Evolutionary conservation across 2,797 vertebrate species (phyloP), one percentile per base, ranked within the genome.

Genomic region (Enteromius treurensis): DNA sequence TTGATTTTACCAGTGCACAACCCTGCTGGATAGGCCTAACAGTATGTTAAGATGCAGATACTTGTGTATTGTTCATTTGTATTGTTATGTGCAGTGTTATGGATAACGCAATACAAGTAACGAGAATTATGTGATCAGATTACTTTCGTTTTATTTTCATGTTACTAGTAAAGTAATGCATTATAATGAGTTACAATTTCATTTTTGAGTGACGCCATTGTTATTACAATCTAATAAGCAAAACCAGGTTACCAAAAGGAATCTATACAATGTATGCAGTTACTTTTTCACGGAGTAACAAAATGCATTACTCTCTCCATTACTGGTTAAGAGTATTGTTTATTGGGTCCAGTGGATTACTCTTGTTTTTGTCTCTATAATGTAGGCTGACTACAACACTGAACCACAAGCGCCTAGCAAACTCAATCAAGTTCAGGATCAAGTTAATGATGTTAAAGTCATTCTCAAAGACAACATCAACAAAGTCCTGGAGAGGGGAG

Each of bases 391-490:
- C 71, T 1, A 76, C 4, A 86, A 32, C 79, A 14, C 89, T 49
- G 89, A 93, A 81, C 10, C 90, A 1, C 60, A 90, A 45, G 79
- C 88, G 70, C 87, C 92, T 0, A 32, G 77, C 1, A 94, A 93
- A 62, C 14, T 96, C 0, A 91, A 89, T 77, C 74, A 92, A 1
- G 92, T 96, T 26, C 95, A 93, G 42, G 90, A 88, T 81, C 95
- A 96, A 87, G 94, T 95, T 40, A 95, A 94, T 69, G 95, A 96
- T 83, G 95, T 96, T 5, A 96, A 95, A 93, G 93, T 94, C 6
- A 92, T 95, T 49, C 94, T 96, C 84, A 93, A 90, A 81, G 93
- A 96, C 92, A 97, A 96, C 93, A 95, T 96, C 86, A 93, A 95
- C 86, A 95, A 95, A 86, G 94, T 96, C 85, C 89, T 96, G 90